phyloP scores from a whole-genome alignment of 2,797 vertebrate species.

The Halcyon smyrnensis region DNA sequence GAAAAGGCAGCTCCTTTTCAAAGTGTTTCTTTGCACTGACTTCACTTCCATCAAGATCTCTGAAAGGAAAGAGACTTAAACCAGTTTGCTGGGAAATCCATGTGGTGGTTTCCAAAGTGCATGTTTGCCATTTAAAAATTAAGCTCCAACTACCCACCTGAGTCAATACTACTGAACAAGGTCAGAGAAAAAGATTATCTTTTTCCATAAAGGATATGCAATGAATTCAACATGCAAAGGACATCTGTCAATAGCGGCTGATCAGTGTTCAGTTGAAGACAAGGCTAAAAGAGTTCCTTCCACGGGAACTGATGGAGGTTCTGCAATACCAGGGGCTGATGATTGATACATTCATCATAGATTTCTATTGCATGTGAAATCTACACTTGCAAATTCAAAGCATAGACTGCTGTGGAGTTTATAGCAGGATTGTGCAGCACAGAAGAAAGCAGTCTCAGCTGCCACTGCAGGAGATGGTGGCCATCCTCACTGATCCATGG shows the following conservation, averaged over 20 bases:
- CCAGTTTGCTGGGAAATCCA: neutral
- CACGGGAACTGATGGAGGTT: neutral
- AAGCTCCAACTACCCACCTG: neutral
- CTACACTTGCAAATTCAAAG: neutral
- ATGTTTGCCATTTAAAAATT: neutral
- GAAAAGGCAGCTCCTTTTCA: neutral
- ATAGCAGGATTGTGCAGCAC: neutral
- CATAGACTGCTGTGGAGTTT: neutral
- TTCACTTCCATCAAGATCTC: neutral
- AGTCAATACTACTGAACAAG: neutral
- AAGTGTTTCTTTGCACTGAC: neutral
- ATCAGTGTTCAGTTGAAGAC: neutral
- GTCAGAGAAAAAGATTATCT: rapidly evolving
- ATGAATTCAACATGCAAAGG: neutral
- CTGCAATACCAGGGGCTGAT: neutral
- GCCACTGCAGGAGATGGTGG: neutral
- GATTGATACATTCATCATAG: rapidly evolving
- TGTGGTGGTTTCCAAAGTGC: neutral
- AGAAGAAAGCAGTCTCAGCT: neutral
- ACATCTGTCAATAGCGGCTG: rapidly evolving
- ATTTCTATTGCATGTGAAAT: neutral
- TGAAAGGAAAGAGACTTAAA: neutral
- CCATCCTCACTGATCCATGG: neutral
- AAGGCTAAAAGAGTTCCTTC: neutral
- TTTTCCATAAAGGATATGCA: neutral